phyloP scores from a whole-genome alignment of 2,113 vertebrate genomes.

The Dipodomys spectabilis region DNA sequence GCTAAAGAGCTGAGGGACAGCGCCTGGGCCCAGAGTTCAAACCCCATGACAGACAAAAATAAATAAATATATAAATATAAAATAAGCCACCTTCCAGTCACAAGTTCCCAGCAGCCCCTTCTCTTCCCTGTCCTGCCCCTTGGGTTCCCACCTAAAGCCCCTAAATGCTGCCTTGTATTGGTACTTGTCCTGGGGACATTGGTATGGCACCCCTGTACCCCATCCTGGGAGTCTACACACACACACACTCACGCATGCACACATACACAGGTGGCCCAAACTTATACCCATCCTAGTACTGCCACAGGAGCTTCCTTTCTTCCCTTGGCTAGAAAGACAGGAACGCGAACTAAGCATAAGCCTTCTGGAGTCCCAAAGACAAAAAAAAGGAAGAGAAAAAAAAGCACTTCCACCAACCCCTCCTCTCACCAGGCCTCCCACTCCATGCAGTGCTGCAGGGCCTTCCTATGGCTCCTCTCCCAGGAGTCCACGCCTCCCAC shows the following conservation, averaged over 20 bases:
- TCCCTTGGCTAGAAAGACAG: background rate
- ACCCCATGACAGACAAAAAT: no score
- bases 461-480: background rate
- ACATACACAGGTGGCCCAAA: background rate
- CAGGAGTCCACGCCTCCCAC: background rate
- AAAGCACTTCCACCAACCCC: background rate
- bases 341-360: background rate
- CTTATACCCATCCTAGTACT: rapidly evolving
- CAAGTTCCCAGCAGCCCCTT: background rate
- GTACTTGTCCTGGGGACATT: background rate
- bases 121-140: no score
- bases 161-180: background rate
- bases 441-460: background rate
- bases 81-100: no score
- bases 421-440: background rate
- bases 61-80: no score
- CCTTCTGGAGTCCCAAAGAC: background rate
- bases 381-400: background rate
- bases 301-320: background rate
- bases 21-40: no score
- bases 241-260: background rate
- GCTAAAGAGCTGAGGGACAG: no score
- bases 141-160: no score
- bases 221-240: background rate
- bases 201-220: rapidly evolving